Evolutionary conservation across 2,888 invertebrate species (phyloP).

Genomic region (Ganaspis brasiliensis): DNA sequence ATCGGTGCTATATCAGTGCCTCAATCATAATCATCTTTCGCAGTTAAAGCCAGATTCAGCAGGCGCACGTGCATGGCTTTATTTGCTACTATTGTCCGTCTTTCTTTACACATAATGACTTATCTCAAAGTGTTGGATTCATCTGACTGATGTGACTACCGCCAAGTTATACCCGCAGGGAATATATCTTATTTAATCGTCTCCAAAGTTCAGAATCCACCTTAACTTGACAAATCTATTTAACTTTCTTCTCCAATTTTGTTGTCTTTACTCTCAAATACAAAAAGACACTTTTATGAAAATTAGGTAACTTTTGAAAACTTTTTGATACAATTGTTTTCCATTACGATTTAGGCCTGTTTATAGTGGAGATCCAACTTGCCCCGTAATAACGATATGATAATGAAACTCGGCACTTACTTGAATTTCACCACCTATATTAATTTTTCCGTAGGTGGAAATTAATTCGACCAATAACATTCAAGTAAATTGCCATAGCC

Average conservation of each 20-base stretch:
- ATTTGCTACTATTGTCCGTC: slow-evolving; percentile 64
- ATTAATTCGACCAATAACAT: no score
- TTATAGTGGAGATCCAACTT: no score
- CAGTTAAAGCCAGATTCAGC: slow-evolving; percentile 14
- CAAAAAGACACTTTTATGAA: no score
- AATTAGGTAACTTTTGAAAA: no score
- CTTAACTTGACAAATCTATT: no score
- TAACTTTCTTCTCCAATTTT: neutral
- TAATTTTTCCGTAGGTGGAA: no score
- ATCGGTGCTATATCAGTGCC: slow-evolving; percentile 49
- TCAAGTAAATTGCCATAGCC: no score
- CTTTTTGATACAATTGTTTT: no score
- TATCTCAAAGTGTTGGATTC: neutral
- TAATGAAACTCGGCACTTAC: no score
- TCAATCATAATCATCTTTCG: slow-evolving; percentile 36
- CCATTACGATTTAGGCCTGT: no score
- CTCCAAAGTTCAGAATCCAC: neutral
- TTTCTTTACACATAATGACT: slow-evolving; percentile 18
- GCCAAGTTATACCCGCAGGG: neutral
- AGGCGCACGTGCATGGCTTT: slow-evolving; percentile 61
- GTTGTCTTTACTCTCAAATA: neutral
- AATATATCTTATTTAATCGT: neutral
- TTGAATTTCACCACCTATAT: no score
- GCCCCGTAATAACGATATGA: no score
- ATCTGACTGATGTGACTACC: slow-evolving; percentile 29